A percentile compares a stretch with the other conserved stretches of the same genome.
phyloP scores from a whole-genome alignment of 2,888 invertebrate genomes.

The Lycaena phlaeas region DNA sequence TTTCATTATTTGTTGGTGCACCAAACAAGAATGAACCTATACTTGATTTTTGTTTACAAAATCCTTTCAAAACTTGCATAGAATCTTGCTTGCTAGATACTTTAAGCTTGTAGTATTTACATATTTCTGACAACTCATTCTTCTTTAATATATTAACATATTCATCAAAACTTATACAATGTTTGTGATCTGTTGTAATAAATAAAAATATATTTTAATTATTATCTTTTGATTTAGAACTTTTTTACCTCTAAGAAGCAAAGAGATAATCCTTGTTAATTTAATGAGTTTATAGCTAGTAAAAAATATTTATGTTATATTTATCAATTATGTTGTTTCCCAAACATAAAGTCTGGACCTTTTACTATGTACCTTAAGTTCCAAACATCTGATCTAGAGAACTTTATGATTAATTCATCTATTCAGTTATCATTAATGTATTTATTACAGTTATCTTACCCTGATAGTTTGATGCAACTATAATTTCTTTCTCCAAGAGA shows the following conservation, averaged over 20 bases:
- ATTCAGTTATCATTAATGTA: no score
- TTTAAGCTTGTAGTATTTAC: conserved; percentile 45
- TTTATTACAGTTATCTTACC: no score
- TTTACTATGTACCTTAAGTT: no score
- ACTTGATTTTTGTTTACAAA: conserved; percentile 26
- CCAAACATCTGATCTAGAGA: no score
- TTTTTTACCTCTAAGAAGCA: no score
- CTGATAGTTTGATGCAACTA: conserved; percentile 21
- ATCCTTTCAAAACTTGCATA: conserved; percentile 30
- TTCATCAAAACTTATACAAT: conserved; percentile 31
- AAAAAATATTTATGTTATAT: no score
- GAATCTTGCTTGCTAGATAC: conserved; percentile 35
- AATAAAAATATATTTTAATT: conserved; percentile 8
- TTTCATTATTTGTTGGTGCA: conserved; percentile 26
- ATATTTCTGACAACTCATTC: conserved; percentile 41
- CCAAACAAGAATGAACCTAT: conserved; percentile 35
- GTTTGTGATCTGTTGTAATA: conserved; percentile 22
- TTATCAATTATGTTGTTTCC: no score
- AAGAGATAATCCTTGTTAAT: no score
- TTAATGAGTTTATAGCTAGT: no score
- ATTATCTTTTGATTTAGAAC: no score
- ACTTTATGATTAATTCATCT: no score
- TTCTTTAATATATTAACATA: conserved; percentile 31
- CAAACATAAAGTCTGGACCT: no score
- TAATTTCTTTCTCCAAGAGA: conserved; percentile 31